Percentiles rank a stretch among this genome's conserved stretches.
These are phyloP conservation scores for Criorhina ranunculi DNA, from an alignment of 2,888 invertebrate genomes.

Conservation along the genomic window DNA sequence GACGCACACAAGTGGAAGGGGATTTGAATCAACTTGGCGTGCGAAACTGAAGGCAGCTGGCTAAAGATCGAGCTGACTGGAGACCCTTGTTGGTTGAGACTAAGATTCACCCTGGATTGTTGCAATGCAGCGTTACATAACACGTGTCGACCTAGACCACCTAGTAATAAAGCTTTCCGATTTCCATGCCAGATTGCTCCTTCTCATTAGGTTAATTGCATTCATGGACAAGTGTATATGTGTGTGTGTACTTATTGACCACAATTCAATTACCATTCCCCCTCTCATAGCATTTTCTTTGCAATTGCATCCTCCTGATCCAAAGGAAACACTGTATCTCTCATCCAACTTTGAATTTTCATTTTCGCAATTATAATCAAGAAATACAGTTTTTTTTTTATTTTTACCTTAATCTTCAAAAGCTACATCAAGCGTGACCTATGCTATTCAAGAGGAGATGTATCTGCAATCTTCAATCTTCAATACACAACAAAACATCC, in stretches of 20 bases:
- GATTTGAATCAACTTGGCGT: too few species aligned
- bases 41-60: too few species aligned
- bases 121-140: too few species aligned
- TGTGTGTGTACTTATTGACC: conserved; percentile 8
- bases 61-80: too few species aligned
- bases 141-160: too few species aligned
- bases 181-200: too few species aligned
- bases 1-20: too few species aligned
- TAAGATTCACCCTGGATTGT: too few species aligned
- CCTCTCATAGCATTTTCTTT: neutral
- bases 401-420: conserved; percentile 9
- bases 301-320: neutral
- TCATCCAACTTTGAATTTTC: neutral
- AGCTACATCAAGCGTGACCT: conserved; percentile 39
- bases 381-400: neutral
- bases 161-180: too few species aligned
- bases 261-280: conserved; percentile 8
- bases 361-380: conserved; percentile 26
- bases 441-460: conserved; percentile 44
- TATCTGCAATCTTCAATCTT: conserved; percentile 52
- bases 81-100: too few species aligned
- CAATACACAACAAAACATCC: conserved; percentile 49
- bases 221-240: neutral
- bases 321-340: neutral
- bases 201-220: neutral